Conservation (phyloP, 2,113 vertebrate genomes). For the Scalopus aquaticus region DNA sequence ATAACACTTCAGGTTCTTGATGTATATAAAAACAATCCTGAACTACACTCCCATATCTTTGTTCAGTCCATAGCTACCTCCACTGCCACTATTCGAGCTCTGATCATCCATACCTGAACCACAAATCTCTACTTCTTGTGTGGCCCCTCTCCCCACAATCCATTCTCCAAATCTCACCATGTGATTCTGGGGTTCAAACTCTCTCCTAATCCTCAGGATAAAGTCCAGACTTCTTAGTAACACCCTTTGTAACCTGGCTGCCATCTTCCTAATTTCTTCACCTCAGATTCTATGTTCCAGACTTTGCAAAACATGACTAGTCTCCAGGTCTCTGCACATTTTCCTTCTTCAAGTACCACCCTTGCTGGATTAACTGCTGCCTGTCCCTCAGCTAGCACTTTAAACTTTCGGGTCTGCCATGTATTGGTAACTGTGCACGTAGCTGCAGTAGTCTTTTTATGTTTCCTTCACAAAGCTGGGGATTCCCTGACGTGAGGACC, state of each 20-base stretch:
- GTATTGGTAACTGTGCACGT: background rate
- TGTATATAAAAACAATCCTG: background rate
- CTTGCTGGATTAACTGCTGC: background rate
- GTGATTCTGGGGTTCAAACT: constrained; percentile 6
- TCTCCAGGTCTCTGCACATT: background rate
- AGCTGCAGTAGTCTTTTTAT: background rate
- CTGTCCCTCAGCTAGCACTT: constrained; percentile 4
- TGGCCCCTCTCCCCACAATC: background rate
- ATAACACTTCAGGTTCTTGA: background rate
- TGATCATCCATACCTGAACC: background rate
- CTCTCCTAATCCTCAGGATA: background rate
- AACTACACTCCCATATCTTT: constrained; percentile 5
- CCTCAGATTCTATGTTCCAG: background rate
- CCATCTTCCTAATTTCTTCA: background rate
- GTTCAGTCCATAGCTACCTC: background rate
- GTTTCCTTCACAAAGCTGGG: background rate
- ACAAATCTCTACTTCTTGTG: background rate
- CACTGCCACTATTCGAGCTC: background rate
- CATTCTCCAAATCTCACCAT: constrained; percentile 18
- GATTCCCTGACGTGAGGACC: background rate
- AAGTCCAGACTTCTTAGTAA: constrained; percentile 45
- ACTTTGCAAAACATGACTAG: background rate
- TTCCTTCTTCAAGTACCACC: background rate
- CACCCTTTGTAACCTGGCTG: background rate
- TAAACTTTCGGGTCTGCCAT: background rate